Base-by-base conservation (phyloP, 2,113 vertebrate species). In the Columba livia region DNA sequence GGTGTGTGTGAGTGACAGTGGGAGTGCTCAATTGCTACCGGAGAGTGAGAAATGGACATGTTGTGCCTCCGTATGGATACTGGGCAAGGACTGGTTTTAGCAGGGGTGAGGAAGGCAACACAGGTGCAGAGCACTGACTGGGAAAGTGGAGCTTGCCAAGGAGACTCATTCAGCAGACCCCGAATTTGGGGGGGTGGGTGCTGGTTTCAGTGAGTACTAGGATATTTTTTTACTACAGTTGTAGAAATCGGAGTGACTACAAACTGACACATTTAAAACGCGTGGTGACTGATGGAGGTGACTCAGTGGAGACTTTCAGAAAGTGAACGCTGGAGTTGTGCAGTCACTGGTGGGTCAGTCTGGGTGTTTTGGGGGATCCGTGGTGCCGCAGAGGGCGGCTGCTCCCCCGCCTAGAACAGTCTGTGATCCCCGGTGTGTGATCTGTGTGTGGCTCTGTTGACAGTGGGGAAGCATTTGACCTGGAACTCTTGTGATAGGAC, bases 211-310 rank as follows among this genome's bases (percentile, higher is more conserved):
- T n/a, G 48, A n/a, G n/a, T 66, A 12, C 34, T 20, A 34, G 32
- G 13, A 2, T 34, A 58, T 70, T 53, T 40, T 79, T 85, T 67
- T 6, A 58, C 29, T 54, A 3, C 26, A 4, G 38, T 56, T 86
- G 34, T 28, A 71, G 83, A 81, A 86, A 36, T 15, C 8, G 18
- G 24, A 66, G 29, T 44, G 50, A 16, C 10, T 58, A 0, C 20
- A 31, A 51, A 36, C 8, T 50, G 36, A 29, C 23, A 32, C 9
- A 7, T 47, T 19, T 51, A 8, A 58, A 78, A 66, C 0, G 0
- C 0, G 0, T 4, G 34, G 36, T 53, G 69, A 12, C 2, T 16
- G 11, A 0, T 3, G 9, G 56, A 62, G 79, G 54, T 36, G 31
- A 9, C 11, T 9, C 5, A 0, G 15, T n/a, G n/a, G 32, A 80